Evolutionary conservation across 2,797 vertebrate genomes (phyloP).

Genomic region (Spheniscus humboldti): DNA sequence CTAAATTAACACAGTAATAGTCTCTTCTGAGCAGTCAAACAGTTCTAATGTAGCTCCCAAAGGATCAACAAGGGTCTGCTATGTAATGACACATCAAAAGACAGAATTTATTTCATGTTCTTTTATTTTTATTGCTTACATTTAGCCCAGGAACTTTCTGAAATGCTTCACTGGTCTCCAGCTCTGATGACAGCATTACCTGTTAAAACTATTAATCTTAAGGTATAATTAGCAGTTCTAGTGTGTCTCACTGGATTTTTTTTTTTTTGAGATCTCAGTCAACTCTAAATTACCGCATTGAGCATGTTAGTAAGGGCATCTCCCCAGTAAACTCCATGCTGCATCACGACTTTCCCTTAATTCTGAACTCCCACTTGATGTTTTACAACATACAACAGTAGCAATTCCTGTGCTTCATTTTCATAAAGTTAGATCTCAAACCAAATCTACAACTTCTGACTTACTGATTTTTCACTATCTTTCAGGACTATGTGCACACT

Average conservation of each 20-base stretch:
- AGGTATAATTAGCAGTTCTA: neutral
- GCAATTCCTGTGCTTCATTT: neutral
- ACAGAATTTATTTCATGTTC: neutral
- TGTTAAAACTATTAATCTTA: neutral
- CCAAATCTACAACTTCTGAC: neutral
- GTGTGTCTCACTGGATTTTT: neutral
- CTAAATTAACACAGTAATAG: neutral
- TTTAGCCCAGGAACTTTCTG: neutral
- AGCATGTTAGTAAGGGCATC: neutral
- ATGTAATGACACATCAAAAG: neutral
- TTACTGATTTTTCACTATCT: neutral
- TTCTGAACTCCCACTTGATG: neutral
- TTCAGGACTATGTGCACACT: neutral
- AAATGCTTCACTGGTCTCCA: conserved; percentile 43
- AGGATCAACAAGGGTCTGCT: neutral
- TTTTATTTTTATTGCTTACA: conserved; percentile 7
- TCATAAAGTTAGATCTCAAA: neutral
- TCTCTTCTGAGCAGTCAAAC: neutral
- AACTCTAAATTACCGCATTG: neutral
- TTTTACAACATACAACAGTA: neutral
- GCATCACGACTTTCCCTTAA: neutral
- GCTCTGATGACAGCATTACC: neutral
- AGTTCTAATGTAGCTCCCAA: neutral
- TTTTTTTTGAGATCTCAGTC: neutral
- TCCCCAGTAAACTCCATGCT: neutral